Conservation (phyloP, 2,113 vertebrate genomes). For the Oryzias melastigma region DNA sequence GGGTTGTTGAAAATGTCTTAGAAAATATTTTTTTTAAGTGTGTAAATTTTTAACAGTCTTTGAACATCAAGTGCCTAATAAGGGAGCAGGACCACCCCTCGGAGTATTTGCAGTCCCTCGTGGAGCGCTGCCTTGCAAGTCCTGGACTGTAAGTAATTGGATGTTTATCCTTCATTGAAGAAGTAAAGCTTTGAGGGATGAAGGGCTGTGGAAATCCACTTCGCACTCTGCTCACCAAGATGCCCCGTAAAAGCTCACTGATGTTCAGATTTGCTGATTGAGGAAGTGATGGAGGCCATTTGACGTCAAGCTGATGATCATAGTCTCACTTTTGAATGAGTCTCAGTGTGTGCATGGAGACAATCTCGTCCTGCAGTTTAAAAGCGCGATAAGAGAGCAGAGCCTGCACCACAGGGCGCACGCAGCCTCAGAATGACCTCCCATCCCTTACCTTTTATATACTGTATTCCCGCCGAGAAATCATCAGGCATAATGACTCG, state of each 20-base stretch:
- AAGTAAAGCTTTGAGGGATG: slow-evolving; percentile 63
- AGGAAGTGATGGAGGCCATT: slow-evolving; percentile 57
- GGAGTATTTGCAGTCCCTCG: slow-evolving; percentile 44
- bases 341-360: slow-evolving; percentile 35
- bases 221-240: slow-evolving; percentile 51
- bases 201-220: slow-evolving; percentile 59
- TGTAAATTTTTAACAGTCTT: slow-evolving; percentile 47
- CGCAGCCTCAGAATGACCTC: slow-evolving; percentile 55
- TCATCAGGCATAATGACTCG: slow-evolving; percentile 44
- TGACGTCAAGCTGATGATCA: slow-evolving; percentile 55
- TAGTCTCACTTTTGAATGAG: slow-evolving; percentile 42
- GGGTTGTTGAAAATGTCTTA: slow-evolving; percentile 42
- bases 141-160: slow-evolving; percentile 65
- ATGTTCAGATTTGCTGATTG: slow-evolving; percentile 58
- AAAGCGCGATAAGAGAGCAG: slow-evolving; percentile 21
- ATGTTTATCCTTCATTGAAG: slow-evolving; percentile 66
- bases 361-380: slow-evolving; percentile 42
- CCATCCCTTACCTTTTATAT: slow-evolving; percentile 47
- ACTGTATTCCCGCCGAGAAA: slow-evolving; percentile 30
- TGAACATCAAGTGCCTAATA: slow-evolving; percentile 57
- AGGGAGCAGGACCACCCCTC: slow-evolving; percentile 47
- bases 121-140: slow-evolving; percentile 46
- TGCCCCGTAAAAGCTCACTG: slow-evolving; percentile 51
- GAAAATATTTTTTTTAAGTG: slow-evolving; percentile 34
- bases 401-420: slow-evolving; percentile 41